Conservation (phyloP, 2,797 vertebrate genomes). For the Cebuella pygmaea region DNA sequence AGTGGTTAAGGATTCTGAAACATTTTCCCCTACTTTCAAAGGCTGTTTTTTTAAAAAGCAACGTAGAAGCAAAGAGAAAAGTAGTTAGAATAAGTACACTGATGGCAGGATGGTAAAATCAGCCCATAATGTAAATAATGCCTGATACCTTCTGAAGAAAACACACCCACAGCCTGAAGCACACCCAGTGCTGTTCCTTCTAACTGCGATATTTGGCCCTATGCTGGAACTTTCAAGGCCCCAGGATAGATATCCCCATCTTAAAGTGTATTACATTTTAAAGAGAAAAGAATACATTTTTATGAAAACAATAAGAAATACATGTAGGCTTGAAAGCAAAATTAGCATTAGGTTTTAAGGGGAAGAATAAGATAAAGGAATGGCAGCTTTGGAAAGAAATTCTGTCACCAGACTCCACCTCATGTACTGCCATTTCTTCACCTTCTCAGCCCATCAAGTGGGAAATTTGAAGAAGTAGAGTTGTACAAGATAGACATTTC, state of each 20-base stretch:
- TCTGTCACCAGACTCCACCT: neutral
- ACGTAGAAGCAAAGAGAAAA: neutral
- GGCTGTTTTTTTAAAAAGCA: neutral
- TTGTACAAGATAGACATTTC: neutral
- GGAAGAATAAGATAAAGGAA: neutral
- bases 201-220: neutral
- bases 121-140: neutral
- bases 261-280: neutral
- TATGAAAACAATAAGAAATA: neutral
- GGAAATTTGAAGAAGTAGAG: neutral
- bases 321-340: neutral
- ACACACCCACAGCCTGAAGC: neutral
- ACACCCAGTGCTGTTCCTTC: neutral
- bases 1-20: constrained; percentile 23
- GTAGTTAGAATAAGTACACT: neutral
- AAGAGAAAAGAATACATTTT: neutral
- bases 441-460: neutral
- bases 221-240: neutral
- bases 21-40: neutral
- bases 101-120: neutral
- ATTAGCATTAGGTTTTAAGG: neutral
- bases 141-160: neutral
- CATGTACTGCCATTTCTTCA: neutral
- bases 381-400: neutral
- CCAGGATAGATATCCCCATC: neutral